phyloP scores from a whole-genome alignment of 2,797 vertebrate genomes.

The Echiichthys vipera region DNA sequence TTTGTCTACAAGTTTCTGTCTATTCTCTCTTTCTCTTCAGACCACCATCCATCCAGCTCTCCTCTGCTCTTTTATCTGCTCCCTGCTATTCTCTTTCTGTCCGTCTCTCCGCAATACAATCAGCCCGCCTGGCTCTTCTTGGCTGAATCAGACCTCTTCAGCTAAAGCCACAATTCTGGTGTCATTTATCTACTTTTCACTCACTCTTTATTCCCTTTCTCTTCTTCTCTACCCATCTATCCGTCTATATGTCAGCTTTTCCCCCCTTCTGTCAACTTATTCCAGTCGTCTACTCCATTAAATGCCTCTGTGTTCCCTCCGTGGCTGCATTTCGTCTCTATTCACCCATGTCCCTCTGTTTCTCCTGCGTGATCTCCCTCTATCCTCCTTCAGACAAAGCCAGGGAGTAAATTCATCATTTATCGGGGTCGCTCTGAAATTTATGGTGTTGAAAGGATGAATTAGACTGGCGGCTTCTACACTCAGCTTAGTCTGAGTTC shows the following conservation, averaged over 20 bases:
- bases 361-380: constrained; percentile 25
- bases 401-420: constrained; percentile 79
- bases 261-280: constrained; percentile 49
- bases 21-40: constrained; percentile 27
- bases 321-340: constrained; percentile 17
- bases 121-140: constrained; percentile 48
- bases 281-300: constrained; percentile 57
- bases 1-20: constrained; percentile 11
- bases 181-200: constrained; percentile 61
- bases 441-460: constrained; percentile 83
- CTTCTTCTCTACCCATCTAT: constrained; percentile 33
- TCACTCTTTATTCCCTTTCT: constrained; percentile 43
- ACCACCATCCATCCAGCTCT: constrained; percentile 20
- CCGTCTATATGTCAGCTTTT: constrained; percentile 43
- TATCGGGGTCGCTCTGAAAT: constrained; percentile 79
- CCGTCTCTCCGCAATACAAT: constrained; percentile 55
- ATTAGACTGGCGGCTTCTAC: constrained; percentile 77
- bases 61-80: constrained; percentile 51
- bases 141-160: constrained; percentile 53
- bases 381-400: constrained; percentile 63
- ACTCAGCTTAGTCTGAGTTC: constrained; percentile 76
- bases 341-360: constrained; percentile 32
- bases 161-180: constrained; percentile 37
- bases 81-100: constrained; percentile 38
- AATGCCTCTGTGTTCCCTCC: constrained; percentile 42